Evolutionary conservation across 2,888 invertebrate species (phyloP).

Genomic region (Tetramorium bicarinatum): DNA sequence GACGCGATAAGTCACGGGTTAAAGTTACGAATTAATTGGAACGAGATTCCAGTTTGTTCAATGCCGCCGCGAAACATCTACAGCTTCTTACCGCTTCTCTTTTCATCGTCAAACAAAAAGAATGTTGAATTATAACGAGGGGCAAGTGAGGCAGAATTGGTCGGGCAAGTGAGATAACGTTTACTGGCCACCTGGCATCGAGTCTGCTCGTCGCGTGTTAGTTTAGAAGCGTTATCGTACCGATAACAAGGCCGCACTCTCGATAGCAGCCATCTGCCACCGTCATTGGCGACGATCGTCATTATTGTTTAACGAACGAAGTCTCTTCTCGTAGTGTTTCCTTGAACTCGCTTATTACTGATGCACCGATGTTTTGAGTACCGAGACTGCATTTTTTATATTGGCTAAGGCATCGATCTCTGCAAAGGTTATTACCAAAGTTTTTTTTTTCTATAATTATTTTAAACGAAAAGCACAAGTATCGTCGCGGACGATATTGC

Average conservation of each 20-base stretch:
- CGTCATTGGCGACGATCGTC: slow-evolving; percentile 31
- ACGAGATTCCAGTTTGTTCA: not conserved
- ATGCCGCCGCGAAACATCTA: not conserved
- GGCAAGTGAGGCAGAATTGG: not conserved
- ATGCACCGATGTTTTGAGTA: not conserved
- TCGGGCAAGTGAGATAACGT: slow-evolving; percentile 33
- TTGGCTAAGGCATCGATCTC: not conserved
- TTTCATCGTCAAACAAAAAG: slow-evolving; percentile 8
- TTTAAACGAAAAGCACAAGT: not conserved
- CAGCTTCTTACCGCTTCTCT: not conserved
- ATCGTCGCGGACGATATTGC: not conserved
- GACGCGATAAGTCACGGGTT: not conserved
- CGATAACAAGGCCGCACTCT: slow-evolving; percentile 60
- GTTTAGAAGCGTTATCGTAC: slow-evolving; percentile 63
- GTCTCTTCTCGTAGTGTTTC: not conserved
- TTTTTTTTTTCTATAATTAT: not conserved
- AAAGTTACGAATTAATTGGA: slow-evolving; percentile 5
- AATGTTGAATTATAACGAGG: not conserved
- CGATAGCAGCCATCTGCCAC: slow-evolving; percentile 69
- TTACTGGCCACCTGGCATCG: slow-evolving; percentile 62
- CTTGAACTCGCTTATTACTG: not conserved
- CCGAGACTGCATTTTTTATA: not conserved
- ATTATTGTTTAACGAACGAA: slow-evolving; percentile 37
- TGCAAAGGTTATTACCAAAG: not conserved
- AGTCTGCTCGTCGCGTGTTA: slow-evolving; percentile 48